Evolutionary conservation across 2,888 invertebrate genomes (phyloP), one percentile per base, ranked within the genome.

Genomic region (Parnassius apollo): DNA sequence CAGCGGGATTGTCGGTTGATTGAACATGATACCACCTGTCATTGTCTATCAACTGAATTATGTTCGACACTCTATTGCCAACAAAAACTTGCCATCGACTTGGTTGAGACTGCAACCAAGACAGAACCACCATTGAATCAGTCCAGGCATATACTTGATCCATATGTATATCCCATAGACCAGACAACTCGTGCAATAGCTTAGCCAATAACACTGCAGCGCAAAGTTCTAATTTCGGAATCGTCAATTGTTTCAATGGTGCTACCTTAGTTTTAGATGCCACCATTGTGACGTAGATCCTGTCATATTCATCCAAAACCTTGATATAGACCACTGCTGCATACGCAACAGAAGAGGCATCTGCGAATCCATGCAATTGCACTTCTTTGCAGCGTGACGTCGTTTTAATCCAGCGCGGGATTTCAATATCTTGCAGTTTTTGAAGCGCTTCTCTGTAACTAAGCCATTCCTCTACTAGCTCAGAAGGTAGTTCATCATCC

Each of bases 341-440:
- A 54, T 66, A 67, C 9, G 72, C 68, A 1, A 9, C 22, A 9
- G 3, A 60, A 0, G 70, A 71, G 7, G 73, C 70, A 59, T 71
- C 72, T 1, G 57, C 51, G 59, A 71, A 73, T 2, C 70, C 72
- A 42, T 73, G 72, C 9, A 72, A 22, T 11, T 68, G 59, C 9
- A 67, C 57, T 0, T 63, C 45, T 9, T 22, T 18, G 51, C 64
- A 54, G 44, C 57, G 12, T 9, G 18, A 45, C 12, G 18, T 11
- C 12, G 12, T 42, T 2, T 42, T 8, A 1, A 42, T 10, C 53
- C 53, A 53, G 11, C 42, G 18, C 7, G 42, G 35, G 18, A 53
- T 11, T 11, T 11, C 35, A 2, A 53, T n/a, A 1, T 1, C 35
- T 10, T 35, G 22, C 9, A 53, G 9, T 53, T 51, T 18, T 12